phyloP scores from a whole-genome alignment of 2,888 invertebrate genomes.

The Temnothorax rugatulus region DNA sequence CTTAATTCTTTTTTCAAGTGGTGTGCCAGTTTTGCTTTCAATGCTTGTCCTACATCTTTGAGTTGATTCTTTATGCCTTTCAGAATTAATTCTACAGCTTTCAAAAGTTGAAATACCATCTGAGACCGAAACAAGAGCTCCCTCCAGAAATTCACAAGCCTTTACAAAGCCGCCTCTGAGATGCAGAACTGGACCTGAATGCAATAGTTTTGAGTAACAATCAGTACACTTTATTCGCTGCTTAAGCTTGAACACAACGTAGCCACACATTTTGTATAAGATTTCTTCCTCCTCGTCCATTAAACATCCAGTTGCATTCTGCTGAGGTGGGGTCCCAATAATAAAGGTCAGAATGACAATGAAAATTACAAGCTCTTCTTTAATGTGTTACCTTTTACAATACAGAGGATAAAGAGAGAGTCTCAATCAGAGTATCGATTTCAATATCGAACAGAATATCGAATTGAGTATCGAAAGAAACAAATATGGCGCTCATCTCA shows the following conservation, averaged over 20 bases:
- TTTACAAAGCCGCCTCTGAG: neutral
- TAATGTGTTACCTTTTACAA: no score
- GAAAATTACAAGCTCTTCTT: no score
- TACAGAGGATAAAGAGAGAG: no score
- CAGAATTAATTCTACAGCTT: conserved; percentile 8
- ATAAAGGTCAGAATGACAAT: no score
- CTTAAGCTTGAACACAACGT: conserved; percentile 14
- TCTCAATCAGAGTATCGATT: no score
- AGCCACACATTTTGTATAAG: conserved; percentile 16
- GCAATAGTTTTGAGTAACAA: conserved; percentile 2
- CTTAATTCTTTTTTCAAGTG: conserved; percentile 1
- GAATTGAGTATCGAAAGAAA: no score
- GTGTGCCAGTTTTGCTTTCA: conserved; percentile 1
- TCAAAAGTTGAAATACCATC: conserved; percentile 18
- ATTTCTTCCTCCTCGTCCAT: neutral
- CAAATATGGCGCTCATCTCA: no score
- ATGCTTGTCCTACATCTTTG: neutral
- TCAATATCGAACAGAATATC: no score
- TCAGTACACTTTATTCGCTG: conserved; percentile 1
- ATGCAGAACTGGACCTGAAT: neutral
- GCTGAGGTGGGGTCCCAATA: no score
- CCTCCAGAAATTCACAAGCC: neutral
- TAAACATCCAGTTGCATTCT: neutral
- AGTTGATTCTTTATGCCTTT: neutral
- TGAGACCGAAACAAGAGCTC: conserved; percentile 4